Evolutionary conservation across 2,888 invertebrate species (phyloP), one percentile per base, ranked within the genome.

Genomic region (Aphidoletes aphidimyza): DNA sequence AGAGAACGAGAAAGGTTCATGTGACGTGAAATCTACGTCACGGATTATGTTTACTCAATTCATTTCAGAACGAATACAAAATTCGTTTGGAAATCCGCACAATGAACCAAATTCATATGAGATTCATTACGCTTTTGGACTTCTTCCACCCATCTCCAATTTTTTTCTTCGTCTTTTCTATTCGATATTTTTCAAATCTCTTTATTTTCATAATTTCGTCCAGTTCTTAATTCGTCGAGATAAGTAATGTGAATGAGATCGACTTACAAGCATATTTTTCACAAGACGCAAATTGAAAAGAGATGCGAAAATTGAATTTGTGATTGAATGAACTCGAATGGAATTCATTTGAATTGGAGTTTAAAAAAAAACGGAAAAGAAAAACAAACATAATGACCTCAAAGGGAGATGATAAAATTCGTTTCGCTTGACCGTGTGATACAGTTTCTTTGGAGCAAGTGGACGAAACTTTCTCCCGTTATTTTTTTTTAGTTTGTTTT

Each of bases 331-430:
- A 37, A 37, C 26, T 37, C 37, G 30, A 81, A 81, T 37, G n/a
- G 37, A 81, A 30, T 69, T 30, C 26, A 69, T 69, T 69, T 19
- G 22, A 59, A 3, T 59, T 78, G 36, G 22, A 8, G 59, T 36
- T 36, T 37, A 8, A 37, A 81, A 81, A 37, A 37, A 81, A 37
- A n/a, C 5, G n/a, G 37, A 81, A n/a, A 37, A 69, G 5, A 78
- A 78, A 78, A 81, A 69, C 30, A 69, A 69, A 69, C 34, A 69
- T n/a, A 26, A 3, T 69, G 69, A 69, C 69, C 69, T 69, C 69
- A 69, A 69, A 69, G 3, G 22, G n/a, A 69, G 30, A 69, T 14
- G 34, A 30, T 11, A 30, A 11, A 8, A 39, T 14, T 14, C 30
- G 26, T 17, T 14, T 30, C 5, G 30, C 30, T 69, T 69, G 69